Evolutionary conservation across 2,113 vertebrate species (phyloP).

Genomic region (Aegithalos caudatus): DNA sequence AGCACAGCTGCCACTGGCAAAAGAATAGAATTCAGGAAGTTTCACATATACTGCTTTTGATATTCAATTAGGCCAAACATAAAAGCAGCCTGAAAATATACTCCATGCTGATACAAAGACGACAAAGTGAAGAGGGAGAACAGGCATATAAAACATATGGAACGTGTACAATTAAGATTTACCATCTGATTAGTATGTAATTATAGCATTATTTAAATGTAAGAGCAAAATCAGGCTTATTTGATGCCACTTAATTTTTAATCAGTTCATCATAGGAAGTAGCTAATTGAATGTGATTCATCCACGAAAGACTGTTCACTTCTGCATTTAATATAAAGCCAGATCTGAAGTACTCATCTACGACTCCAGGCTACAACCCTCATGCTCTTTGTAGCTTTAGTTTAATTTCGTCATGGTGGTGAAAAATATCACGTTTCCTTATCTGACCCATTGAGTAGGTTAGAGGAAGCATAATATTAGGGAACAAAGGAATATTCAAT

Average conservation of each 20-base stretch:
- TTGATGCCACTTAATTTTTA: constrained; percentile 53
- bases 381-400: neutral
- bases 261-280: constrained; percentile 57
- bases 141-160: constrained; percentile 29
- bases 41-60: constrained; percentile 28
- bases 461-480: constrained; percentile 78
- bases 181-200: constrained; percentile 59
- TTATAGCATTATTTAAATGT: constrained; percentile 58
- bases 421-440: constrained; percentile 73
- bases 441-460: constrained; percentile 69
- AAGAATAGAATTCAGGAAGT: constrained; percentile 47
- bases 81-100: constrained; percentile 44
- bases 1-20: constrained; percentile 14
- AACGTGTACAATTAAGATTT: constrained; percentile 31
- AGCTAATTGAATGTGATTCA: constrained; percentile 46
- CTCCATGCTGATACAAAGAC: constrained; percentile 46
- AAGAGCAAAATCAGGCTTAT: constrained; percentile 40
- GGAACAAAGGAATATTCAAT: constrained; percentile 72
- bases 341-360: constrained; percentile 15
- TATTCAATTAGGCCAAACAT: constrained; percentile 39
- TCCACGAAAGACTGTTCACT: neutral
- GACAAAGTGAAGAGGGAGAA: constrained; percentile 25
- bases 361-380: neutral
- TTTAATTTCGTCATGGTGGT: constrained; percentile 48
- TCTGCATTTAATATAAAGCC: constrained; percentile 1